These are phyloP conservation scores for Neocloeon triangulifer DNA, from an alignment of 1,140 invertebrate genomes.

Conservation along the genomic window DNA sequence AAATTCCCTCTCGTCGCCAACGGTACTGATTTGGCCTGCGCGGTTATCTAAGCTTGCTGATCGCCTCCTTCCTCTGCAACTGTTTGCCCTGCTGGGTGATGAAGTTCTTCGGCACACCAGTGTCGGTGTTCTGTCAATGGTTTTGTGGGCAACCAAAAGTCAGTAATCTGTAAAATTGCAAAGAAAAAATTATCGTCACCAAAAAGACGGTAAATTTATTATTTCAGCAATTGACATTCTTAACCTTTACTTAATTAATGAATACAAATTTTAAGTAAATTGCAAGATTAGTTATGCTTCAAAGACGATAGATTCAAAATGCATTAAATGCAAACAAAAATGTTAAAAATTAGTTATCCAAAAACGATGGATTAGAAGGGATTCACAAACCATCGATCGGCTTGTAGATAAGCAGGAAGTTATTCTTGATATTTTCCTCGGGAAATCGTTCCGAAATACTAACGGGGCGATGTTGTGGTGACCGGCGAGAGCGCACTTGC, in stretches of 20 bases:
- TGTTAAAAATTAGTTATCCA: no score
- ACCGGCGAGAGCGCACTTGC: constrained; percentile 96
- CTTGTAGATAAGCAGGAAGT: constrained; percentile 99
- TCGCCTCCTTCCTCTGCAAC: constrained; percentile 95
- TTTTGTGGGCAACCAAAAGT: constrained; percentile 99
- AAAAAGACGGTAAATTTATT: no score
- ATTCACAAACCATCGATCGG: constrained; percentile 76
- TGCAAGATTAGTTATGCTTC: no score
- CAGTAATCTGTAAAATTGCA: constrained; percentile 99
- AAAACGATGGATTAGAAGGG: no score
- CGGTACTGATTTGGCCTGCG: constrained; percentile 99
- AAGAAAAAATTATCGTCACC: no score
- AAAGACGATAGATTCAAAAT: no score
- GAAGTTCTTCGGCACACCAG: constrained; percentile 95
- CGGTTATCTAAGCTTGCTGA: constrained; percentile 99
- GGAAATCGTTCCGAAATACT: constrained; percentile 99
- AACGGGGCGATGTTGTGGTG: constrained; percentile 96
- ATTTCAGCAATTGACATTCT: no score
- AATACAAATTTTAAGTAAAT: neutral
- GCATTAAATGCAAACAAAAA: no score
- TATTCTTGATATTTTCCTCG: constrained; percentile 99
- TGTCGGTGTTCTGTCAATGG: no score
- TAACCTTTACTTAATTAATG: no score
- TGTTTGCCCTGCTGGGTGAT: constrained; percentile 99
- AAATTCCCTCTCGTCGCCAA: constrained; percentile 98